phyloP scores from a whole-genome alignment of 2,113 vertebrate genomes.

The Turnix velox region DNA sequence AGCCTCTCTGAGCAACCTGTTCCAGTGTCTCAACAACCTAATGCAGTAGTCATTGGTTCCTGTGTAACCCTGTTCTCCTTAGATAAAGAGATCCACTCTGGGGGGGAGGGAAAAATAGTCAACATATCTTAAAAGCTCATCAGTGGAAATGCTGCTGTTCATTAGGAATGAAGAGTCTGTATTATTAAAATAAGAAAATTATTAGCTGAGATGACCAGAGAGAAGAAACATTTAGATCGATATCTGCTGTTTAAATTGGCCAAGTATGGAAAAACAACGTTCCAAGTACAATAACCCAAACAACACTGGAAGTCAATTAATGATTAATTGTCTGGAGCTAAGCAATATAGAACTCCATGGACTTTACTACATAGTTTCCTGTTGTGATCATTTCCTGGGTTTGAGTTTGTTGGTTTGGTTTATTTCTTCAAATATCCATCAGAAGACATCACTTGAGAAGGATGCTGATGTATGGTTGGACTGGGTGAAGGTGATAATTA shows the following conservation, averaged over 20 bases:
- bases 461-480: not conserved
- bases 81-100: not conserved
- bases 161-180: not conserved
- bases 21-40: too few relatives aligned
- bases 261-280: not conserved
- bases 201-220: not conserved
- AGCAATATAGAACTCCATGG: not conserved
- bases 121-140: not conserved
- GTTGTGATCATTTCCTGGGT: not conserved
- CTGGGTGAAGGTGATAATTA: not conserved
- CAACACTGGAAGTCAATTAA: not conserved
- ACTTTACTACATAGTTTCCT: not conserved
- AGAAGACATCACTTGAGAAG: not conserved
- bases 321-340: not conserved
- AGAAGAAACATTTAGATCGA: not conserved
- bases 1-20: too few relatives aligned
- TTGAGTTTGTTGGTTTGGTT: too few relatives aligned
- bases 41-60: not conserved
- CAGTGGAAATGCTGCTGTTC: not conserved
- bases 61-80: rapidly evolving
- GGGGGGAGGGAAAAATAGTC: not conserved
- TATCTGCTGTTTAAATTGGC: not conserved
- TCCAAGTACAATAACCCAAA: not conserved
- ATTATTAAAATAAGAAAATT: not conserved
- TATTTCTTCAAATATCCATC: not conserved